Conservation (phyloP, 2,797 vertebrate species). For the Peromyscus aztecus region DNA sequence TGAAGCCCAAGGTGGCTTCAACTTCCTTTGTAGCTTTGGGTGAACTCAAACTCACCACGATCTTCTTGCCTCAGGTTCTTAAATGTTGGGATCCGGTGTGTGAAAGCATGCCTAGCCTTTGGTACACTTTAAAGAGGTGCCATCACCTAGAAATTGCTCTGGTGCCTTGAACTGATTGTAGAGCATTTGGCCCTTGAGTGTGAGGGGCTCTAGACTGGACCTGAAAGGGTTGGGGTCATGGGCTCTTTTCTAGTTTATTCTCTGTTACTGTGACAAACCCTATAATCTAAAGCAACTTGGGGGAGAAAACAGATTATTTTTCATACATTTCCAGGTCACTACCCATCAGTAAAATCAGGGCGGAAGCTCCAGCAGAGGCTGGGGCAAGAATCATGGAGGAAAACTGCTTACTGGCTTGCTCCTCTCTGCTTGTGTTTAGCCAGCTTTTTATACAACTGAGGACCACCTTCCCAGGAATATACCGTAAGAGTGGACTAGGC, state of each 20-base stretch:
- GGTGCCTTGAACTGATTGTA: not conserved
- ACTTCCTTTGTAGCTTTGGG: not conserved
- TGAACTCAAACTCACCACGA: not conserved
- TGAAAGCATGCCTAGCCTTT: not conserved
- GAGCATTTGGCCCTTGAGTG: fast-evolving
- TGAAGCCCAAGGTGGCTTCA: not conserved
- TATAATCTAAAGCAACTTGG: not conserved
- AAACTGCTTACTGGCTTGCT: not conserved
- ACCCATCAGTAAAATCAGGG: not conserved
- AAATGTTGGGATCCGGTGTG: not conserved
- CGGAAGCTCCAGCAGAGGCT: not conserved
- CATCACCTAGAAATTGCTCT: not conserved
- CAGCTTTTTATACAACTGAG: not conserved
- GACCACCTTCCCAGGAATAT: not conserved
- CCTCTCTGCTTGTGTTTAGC: not conserved
- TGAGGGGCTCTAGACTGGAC: not conserved
- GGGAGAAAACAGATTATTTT: not conserved
- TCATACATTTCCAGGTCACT: not conserved
- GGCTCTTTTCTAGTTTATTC: no score
- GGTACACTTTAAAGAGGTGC: not conserved
- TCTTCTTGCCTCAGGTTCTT: not conserved
- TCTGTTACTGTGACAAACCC: no score
- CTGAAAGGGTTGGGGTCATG: no score
- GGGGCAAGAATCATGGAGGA: not conserved
- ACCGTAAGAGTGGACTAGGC: not conserved